Percentiles rank a stretch among this genome's conserved stretches.
phyloP scores from a whole-genome alignment of 2,113 vertebrate species.

The Caranx ignobilis region DNA sequence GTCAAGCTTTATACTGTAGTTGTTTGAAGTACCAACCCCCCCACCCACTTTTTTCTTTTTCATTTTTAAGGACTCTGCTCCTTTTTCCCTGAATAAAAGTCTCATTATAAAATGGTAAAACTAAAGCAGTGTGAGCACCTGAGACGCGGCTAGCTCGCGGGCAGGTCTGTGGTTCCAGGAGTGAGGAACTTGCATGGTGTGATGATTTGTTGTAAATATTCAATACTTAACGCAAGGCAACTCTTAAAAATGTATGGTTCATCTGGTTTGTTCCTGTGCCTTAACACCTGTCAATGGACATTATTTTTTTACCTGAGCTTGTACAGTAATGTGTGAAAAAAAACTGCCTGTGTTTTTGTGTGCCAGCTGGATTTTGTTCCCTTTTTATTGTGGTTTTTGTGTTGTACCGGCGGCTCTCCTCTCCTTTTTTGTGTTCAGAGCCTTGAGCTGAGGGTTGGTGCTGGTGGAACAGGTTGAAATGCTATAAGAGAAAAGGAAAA shows the following conservation, averaged over 20 bases:
- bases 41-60: neutral
- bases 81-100: constrained; percentile 3
- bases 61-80: neutral
- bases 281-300: constrained; percentile 60
- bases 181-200: constrained; percentile 64
- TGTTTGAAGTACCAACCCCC: no score
- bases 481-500: neutral
- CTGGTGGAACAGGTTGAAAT: constrained; percentile 56
- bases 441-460: constrained; percentile 66
- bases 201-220: constrained; percentile 53
- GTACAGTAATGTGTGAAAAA: constrained; percentile 19
- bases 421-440: constrained; percentile 53
- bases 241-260: constrained; percentile 43
- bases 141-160: constrained; percentile 1
- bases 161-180: constrained; percentile 29
- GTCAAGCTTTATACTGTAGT: neutral
- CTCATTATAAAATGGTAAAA: constrained; percentile 34
- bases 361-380: constrained; percentile 24
- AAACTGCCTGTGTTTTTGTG: constrained; percentile 34
- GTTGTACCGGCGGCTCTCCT: constrained; percentile 48
- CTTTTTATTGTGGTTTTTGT: constrained; percentile 20
- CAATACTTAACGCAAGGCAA: constrained; percentile 7
- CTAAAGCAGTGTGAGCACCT: neutral
- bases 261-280: constrained; percentile 30
- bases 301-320: constrained; percentile 21